These are phyloP conservation scores for Drosophila mimetica DNA, from an alignment of 2,888 invertebrate genomes.

Conservation along the genomic window DNA sequence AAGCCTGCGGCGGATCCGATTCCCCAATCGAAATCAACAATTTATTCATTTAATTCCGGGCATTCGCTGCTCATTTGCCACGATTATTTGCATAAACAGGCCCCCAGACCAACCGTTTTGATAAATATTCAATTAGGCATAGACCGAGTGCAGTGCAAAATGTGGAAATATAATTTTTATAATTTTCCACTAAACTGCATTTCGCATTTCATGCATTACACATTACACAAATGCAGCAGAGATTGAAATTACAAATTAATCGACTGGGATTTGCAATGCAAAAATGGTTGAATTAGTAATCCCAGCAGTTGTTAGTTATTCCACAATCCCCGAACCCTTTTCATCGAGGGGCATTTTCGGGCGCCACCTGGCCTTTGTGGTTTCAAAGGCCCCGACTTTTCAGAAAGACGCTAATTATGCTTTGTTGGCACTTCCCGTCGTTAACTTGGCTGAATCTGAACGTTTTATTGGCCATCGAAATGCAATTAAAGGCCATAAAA, in stretches of 20 bases:
- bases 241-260: slow-evolving; percentile 67
- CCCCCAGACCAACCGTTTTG: slow-evolving; percentile 45
- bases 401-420: slow-evolving; percentile 65
- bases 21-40: slow-evolving; percentile 32
- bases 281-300: slow-evolving; percentile 32
- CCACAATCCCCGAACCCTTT: background rate
- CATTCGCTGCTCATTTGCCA: slow-evolving; percentile 52
- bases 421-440: slow-evolving; percentile 72
- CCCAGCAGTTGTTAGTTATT: slow-evolving; percentile 18
- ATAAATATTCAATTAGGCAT: slow-evolving; percentile 75
- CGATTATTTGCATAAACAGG: slow-evolving; percentile 68
- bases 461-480: slow-evolving; percentile 74
- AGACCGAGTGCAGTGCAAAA: slow-evolving; percentile 47
- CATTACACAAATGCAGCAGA: slow-evolving; percentile 32
- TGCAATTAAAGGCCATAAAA: slow-evolving; percentile 72
- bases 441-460: slow-evolving; percentile 59
- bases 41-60: slow-evolving; percentile 54
- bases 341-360: slow-evolving; percentile 35
- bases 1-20: background rate
- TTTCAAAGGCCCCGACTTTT: slow-evolving; percentile 55
- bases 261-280: slow-evolving; percentile 56
- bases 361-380: slow-evolving; percentile 56
- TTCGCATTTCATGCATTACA: slow-evolving; percentile 26
- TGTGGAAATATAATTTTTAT: slow-evolving; percentile 44
- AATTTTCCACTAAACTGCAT: slow-evolving; percentile 24